These are phyloP conservation scores for Holacanthus passer DNA, from an alignment of 2,113 vertebrate species.

Conservation along the genomic window DNA sequence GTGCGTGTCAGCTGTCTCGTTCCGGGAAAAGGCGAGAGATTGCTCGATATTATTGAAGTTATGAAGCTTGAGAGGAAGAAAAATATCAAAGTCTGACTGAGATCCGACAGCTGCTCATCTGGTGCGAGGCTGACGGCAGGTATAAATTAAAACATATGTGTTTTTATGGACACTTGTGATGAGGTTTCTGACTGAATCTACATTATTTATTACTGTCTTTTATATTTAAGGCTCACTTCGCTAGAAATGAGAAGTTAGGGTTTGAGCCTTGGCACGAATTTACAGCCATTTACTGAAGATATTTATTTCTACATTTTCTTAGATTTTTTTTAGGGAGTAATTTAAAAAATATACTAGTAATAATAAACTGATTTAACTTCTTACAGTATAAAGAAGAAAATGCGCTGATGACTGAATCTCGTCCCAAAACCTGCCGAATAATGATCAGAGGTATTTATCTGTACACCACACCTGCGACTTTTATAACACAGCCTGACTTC, in stretches of 20 bases:
- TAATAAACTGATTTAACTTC: neutral
- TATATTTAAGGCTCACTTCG: neutral
- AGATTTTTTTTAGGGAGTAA: neutral
- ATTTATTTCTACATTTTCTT: neutral
- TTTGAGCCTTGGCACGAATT: neutral
- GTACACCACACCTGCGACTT: neutral
- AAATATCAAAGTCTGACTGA: constrained; percentile 20
- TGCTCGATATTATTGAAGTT: constrained; percentile 2
- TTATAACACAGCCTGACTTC: neutral
- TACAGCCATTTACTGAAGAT: neutral
- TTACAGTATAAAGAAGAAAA: constrained; percentile 50
- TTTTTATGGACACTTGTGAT: neutral
- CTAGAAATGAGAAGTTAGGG: constrained; percentile 38
- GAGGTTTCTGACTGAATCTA: neutral
- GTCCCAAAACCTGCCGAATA: constrained; percentile 34
- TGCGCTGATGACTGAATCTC: constrained; percentile 61
- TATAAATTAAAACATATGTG: constrained; percentile 35
- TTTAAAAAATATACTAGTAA: neutral
- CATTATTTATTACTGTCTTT: neutral
- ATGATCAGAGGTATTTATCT: constrained; percentile 77
- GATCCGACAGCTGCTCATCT: constrained; percentile 24
- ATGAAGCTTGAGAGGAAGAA: constrained; percentile 7
- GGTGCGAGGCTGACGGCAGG: constrained; percentile 47
- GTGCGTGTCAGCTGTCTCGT: constrained; percentile 33
- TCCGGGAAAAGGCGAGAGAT: constrained; percentile 76